Evolutionary conservation across 2,113 vertebrate genomes (phyloP).

Genomic region (Centropristis striata): DNA sequence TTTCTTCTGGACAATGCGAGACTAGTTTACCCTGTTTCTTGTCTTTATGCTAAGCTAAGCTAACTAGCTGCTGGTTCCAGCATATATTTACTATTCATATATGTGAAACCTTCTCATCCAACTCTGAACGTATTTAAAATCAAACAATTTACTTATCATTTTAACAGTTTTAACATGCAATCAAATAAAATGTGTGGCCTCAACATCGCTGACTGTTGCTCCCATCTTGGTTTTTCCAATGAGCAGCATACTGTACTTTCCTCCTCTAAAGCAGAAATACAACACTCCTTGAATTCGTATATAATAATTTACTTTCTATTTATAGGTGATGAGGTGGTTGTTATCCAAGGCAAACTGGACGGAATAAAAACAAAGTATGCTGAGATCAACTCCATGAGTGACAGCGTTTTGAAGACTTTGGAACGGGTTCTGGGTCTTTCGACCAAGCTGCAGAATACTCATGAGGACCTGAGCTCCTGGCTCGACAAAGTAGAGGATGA

Average conservation of each 20-base stretch:
- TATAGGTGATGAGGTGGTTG: slow-evolving; percentile 95
- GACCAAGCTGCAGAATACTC: slow-evolving; percentile 85
- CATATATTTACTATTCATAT: no score
- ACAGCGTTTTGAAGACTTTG: slow-evolving; percentile 89
- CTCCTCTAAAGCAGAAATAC: not conserved
- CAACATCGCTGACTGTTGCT: not conserved
- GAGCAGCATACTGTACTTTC: not conserved
- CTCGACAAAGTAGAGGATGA: slow-evolving; percentile 90
- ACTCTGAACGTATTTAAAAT: no score
- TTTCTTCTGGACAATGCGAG: no score
- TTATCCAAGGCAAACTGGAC: slow-evolving; percentile 97
- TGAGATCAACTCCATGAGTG: slow-evolving; percentile 92
- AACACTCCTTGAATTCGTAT: not conserved
- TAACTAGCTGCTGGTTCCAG: no score
- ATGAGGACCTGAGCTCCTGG: slow-evolving; percentile 89
- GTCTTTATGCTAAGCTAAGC: no score
- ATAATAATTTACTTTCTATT: not conserved
- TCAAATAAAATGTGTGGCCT: not conserved
- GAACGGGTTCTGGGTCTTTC: slow-evolving; percentile 91
- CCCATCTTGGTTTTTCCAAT: not conserved
- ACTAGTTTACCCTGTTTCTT: no score
- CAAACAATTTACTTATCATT: no score
- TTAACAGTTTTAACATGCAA: no score
- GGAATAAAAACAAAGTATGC: slow-evolving; percentile 94
- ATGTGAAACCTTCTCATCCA: no score